Percentiles rank a stretch among this genome's conserved stretches.
These are phyloP conservation scores for Nibea coibor DNA, from an alignment of 2,113 vertebrate species.

Conservation along the genomic window DNA sequence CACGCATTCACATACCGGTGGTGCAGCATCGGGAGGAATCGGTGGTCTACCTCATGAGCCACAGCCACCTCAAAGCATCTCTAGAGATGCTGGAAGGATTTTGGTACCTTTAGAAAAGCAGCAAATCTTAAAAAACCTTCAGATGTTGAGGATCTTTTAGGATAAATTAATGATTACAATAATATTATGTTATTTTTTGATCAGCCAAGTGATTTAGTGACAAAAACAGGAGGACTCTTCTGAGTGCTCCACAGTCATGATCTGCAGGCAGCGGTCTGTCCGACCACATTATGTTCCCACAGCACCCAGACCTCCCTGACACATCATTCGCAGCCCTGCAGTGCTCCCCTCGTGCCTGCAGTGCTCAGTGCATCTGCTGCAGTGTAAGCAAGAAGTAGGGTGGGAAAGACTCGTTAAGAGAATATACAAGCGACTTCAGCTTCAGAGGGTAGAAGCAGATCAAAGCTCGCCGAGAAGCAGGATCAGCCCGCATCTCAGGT, in stretches of 20 bases:
- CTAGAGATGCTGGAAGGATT: too few species aligned
- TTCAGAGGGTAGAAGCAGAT: conserved; percentile 37
- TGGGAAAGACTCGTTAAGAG: conserved; percentile 67
- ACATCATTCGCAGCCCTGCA: conserved; percentile 54
- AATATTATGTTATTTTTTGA: neutral
- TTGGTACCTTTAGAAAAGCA: neutral
- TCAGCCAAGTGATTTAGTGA: neutral
- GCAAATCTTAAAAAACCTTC: neutral
- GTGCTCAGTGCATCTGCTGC: conserved; percentile 61
- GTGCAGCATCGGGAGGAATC: too few species aligned
- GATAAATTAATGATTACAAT: neutral
- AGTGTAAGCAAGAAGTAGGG: conserved; percentile 60
- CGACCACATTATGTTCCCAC: neutral
- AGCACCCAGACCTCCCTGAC: neutral
- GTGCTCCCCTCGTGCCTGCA: conserved; percentile 40
- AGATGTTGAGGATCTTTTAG: neutral
- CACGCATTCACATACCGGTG: too few species aligned
- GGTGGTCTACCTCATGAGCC: too few species aligned
- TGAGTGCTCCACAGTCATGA: neutral
- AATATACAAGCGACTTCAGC: conserved; percentile 37
- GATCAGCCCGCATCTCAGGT: conserved; percentile 10
- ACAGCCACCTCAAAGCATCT: too few species aligned
- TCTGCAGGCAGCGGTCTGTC: conserved; percentile 11
- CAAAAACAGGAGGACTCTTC: neutral
- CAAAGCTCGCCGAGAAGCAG: conserved; percentile 40